Evolutionary conservation across 2,888 invertebrate genomes (phyloP), one percentile per base, ranked within the genome.

Genomic region (Lasioglossum figueresi): DNA sequence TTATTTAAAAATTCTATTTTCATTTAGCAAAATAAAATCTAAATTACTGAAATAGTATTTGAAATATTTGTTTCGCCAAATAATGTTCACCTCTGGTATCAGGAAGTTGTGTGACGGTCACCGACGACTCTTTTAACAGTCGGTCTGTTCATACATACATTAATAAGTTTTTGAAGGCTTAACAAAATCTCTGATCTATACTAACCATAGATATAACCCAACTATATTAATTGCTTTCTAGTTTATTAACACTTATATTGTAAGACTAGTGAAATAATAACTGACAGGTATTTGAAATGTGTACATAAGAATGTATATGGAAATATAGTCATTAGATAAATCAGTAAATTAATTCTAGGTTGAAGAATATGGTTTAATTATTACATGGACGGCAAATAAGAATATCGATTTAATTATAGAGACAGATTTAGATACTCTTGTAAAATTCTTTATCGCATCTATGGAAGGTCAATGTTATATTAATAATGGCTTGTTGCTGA

Each of bases 311-410:
- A 43, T n/a, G 1, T 71, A 6, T 27, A 6, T 16, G 40, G 27
- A 8, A 23, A 27, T 34, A 34, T 48, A 31, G 31, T 34, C 23
- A 34, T 31, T 73, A 48, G n/a, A 31, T 34, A 31, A 73, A 73
- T 31, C 6, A 23, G 23, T 45, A 31, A 72, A 45, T 45, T 43
- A 19, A 72, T 84, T 95, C 95, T 95, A 98, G 97, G 95, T 98
- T 92, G 98, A 98, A 93, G 96, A 97, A 92, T 97, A 97, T 95
- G 98, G 98, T 80, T 96, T 97, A 93, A 96, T 97, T 74, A 95
- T 97, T 80, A 97, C 98, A 45, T 98, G 98, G 98, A 97, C 97
- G 92, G 97, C 97, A 77, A 96, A 97, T 77, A 97, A 97, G 88
- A 96, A 97, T 93, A 96, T 98, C 92, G 97, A 97, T 76, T 95